These are phyloP conservation scores for Sphaerophoria taeniata DNA, from an alignment of 2,888 invertebrate species.

Conservation along the genomic window DNA sequence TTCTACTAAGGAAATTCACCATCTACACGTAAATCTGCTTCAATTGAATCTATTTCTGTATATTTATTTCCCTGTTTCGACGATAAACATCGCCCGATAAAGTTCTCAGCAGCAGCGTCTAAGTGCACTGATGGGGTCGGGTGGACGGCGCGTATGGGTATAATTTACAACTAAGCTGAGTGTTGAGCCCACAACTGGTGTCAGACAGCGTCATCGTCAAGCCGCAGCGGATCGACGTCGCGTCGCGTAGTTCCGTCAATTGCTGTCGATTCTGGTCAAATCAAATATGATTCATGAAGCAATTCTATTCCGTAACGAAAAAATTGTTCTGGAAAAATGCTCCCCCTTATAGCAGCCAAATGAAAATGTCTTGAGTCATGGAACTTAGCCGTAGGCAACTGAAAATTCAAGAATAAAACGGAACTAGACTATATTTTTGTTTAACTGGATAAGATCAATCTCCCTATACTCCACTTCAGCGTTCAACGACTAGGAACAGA, in stretches of 20 bases:
- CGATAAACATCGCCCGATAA: conserved; percentile 68
- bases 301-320: conserved; percentile 49
- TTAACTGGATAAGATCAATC: not conserved
- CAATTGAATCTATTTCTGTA: conserved; percentile 66
- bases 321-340: conserved; percentile 46
- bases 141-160: conserved; percentile 12
- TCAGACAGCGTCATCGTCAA: not conserved
- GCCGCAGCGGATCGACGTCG: not conserved
- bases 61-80: conserved; percentile 58
- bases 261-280: not conserved
- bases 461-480: not conserved
- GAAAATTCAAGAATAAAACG: conserved; percentile 44
- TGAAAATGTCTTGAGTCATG: conserved; percentile 64
- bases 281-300: conserved; percentile 58
- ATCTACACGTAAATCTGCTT: conserved; percentile 28
- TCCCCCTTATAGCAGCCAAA: conserved; percentile 51
- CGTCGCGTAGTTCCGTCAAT: not conserved
- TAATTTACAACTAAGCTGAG: conserved; percentile 17
- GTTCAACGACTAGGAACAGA: conserved; percentile 1
- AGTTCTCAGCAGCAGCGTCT: conserved; percentile 71
- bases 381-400: conserved; percentile 35
- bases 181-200: conserved; percentile 45
- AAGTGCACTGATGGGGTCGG: conserved; percentile 53
- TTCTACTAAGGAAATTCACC: conserved; percentile 7
- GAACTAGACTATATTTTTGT: conserved; percentile 45